phyloP scores from a whole-genome alignment of 2,888 invertebrate species.

The Eristalis arbustorum region DNA sequence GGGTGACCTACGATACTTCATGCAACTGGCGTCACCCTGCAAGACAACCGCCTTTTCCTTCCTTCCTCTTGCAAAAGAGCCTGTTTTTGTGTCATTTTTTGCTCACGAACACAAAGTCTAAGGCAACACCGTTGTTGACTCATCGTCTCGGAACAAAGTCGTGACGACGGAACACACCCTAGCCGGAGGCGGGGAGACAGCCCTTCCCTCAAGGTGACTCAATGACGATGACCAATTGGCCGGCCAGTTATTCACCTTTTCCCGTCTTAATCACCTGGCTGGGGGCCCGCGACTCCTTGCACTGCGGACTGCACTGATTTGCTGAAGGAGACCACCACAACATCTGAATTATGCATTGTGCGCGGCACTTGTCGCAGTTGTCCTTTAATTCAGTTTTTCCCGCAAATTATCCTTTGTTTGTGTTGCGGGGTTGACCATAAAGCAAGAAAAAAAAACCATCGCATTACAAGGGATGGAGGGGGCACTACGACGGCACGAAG shows the following conservation, averaged over 20 bases:
- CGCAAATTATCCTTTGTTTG: neutral
- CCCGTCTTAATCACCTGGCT: neutral
- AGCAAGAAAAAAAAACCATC: neutral
- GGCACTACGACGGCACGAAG: constrained; percentile 1
- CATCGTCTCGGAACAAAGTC: neutral
- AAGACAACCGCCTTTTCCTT: neutral
- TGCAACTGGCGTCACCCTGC: neutral
- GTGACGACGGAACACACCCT: neutral
- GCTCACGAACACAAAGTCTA: neutral
- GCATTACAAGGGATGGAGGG: constrained; percentile 3
- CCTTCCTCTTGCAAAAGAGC: neutral
- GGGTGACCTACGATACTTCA: neutral
- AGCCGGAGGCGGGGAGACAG: neutral
- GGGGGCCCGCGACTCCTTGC: neutral
- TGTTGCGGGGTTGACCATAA: neutral
- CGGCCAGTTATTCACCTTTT: constrained; percentile 12
- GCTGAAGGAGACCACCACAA: neutral
- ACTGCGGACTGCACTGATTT: neutral
- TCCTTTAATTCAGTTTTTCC: neutral
- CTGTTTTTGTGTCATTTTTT: neutral
- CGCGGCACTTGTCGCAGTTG: constrained; percentile 4
- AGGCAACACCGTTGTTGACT: neutral
- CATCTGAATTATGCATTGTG: constrained; percentile 3
- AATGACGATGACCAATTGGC: neutral
- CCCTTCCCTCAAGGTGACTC: constrained; percentile 23